Conservation (phyloP, 2,113 vertebrate genomes). For the Oreochromis aureus region DNA sequence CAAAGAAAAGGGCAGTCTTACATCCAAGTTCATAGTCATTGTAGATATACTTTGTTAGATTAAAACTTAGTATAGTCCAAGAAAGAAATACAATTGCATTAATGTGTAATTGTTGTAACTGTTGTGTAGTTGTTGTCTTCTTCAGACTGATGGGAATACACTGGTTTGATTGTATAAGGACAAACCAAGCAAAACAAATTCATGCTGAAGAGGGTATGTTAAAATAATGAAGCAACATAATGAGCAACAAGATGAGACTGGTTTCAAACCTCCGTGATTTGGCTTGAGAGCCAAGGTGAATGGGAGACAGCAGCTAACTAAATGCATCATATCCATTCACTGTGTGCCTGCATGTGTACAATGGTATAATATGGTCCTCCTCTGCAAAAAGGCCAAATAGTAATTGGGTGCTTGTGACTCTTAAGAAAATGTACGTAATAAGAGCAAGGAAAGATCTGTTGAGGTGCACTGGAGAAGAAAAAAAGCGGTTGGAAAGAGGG, state of each 20-base stretch:
- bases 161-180: not conserved
- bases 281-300: not conserved
- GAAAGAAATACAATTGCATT: fast-evolving
- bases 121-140: not conserved
- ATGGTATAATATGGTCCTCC: not conserved
- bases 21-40: not conserved
- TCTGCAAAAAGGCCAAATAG: not conserved
- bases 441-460: not conserved
- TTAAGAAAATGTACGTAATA: constrained; percentile 29
- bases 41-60: fast-evolving
- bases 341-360: not conserved
- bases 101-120: not conserved
- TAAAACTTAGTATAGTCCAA: not conserved
- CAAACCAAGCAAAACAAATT: not conserved
- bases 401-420: constrained; percentile 20
- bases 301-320: not conserved
- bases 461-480: not conserved
- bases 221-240: not conserved
- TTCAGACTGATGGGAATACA: not conserved
- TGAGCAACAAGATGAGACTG: not conserved
- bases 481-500: not conserved
- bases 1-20: not conserved
- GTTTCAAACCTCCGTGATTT: not conserved
- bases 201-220: fast-evolving
- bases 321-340: constrained; percentile 4